Percentiles rank a stretch among this genome's conserved stretches.
These are phyloP conservation scores for Acrossocheilus wenchowensis DNA, from an alignment of 2,797 vertebrate species.

Conservation along the genomic window DNA sequence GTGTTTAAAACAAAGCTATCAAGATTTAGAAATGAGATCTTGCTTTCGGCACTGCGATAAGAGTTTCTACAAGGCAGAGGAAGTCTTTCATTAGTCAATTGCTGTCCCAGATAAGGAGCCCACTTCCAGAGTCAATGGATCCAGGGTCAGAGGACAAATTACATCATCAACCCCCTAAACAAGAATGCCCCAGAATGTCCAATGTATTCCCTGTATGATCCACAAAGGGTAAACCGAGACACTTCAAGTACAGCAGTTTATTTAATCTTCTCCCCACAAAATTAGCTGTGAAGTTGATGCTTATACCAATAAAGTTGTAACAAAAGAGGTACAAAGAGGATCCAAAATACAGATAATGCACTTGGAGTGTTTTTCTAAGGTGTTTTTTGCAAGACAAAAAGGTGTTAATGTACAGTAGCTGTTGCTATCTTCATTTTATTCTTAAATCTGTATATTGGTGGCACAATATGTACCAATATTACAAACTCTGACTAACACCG, in stretches of 20 bases:
- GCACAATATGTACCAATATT: not conserved
- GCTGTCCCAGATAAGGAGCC: constrained; percentile 78
- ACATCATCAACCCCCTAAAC: constrained; percentile 78
- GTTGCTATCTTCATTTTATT: not conserved
- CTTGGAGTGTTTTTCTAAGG: not conserved
- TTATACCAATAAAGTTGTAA: not conserved
- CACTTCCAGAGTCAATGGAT: constrained; percentile 76
- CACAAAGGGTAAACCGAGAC: not conserved
- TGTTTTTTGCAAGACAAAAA: not conserved
- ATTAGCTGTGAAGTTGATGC: not conserved
- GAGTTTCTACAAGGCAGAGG: constrained; percentile 74
- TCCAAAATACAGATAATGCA: not conserved
- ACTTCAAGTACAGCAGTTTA: not conserved
- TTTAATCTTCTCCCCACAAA: not conserved
- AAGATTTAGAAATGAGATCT: not conserved
- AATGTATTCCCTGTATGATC: constrained; percentile 59
- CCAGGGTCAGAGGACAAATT: constrained; percentile 73
- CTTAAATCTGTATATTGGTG: not conserved
- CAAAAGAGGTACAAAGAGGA: not conserved
- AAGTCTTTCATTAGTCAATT: constrained; percentile 87
- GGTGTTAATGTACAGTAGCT: not conserved
- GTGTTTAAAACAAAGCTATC: not conserved
- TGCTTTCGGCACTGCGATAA: constrained; percentile 7
- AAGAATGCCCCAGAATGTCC: constrained; percentile 72
- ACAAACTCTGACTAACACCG: not conserved